Conservation (phyloP, 2,113 vertebrate species). For the Nothobranchius furzeri region DNA sequence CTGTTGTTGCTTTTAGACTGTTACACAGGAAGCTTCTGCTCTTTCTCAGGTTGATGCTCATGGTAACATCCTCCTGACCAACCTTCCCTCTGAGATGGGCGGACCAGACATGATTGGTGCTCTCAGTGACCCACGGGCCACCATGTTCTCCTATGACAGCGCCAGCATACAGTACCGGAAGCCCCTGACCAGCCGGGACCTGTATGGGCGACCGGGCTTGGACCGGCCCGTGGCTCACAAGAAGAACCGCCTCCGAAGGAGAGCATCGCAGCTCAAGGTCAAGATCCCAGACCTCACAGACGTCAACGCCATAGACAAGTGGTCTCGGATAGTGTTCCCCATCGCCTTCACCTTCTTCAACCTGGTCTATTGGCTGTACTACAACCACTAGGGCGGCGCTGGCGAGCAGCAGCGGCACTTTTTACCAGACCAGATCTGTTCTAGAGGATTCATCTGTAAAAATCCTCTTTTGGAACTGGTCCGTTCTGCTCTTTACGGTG, state of each 20-base stretch:
- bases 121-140: conserved; percentile 78
- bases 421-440: conserved; percentile 17
- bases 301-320: conserved; percentile 96
- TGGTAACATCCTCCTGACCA: conserved; percentile 88
- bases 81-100: conserved; percentile 82
- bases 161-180: conserved; percentile 90
- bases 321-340: conserved; percentile 94
- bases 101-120: conserved; percentile 81
- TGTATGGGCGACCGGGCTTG: conserved; percentile 78
- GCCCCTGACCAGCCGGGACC: conserved; percentile 83
- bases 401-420: conserved; percentile 13
- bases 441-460: conserved; percentile 53
- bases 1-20: too few species aligned
- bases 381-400: conserved; percentile 84
- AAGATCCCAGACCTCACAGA: conserved; percentile 96
- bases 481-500: conserved; percentile 60
- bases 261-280: conserved; percentile 91
- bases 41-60: conserved; percentile 84
- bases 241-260: conserved; percentile 85
- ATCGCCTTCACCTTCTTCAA: conserved; percentile 94
- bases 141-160: conserved; percentile 84
- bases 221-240: conserved; percentile 82
- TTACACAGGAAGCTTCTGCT: too few species aligned
- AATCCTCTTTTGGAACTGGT: conserved; percentile 46
- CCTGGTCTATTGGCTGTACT: conserved; percentile 95